These are phyloP conservation scores for Arctocebus calabarensis DNA, from an alignment of 2,797 vertebrate species.

Conservation along the genomic window DNA sequence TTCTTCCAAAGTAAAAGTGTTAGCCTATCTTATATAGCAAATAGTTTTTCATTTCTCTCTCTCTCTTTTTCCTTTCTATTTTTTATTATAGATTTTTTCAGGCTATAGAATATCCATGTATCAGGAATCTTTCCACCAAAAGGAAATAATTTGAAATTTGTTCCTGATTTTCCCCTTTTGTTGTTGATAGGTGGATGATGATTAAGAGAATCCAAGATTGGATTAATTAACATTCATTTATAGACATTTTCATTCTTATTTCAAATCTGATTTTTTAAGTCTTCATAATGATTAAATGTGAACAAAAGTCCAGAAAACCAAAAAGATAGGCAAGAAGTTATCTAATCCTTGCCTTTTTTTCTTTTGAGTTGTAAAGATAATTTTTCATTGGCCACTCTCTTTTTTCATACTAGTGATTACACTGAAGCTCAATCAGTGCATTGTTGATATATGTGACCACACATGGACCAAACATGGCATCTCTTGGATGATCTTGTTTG, in stretches of 20 bases:
- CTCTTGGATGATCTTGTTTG: not conserved
- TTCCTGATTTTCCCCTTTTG: slow-evolving; percentile 54
- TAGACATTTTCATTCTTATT: not conserved
- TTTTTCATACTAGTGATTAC: slow-evolving; percentile 22
- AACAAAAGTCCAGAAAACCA: slow-evolving; percentile 62
- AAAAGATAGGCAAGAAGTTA: not conserved
- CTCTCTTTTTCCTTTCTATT: not conserved
- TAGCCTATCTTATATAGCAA: not conserved
- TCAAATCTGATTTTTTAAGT: slow-evolving; percentile 65
- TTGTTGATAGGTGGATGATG: not conserved
- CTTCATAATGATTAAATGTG: slow-evolving; percentile 54
- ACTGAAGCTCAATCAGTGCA: slow-evolving; percentile 27
- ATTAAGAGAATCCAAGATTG: slow-evolving; percentile 36
- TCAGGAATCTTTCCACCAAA: not conserved
- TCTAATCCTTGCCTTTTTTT: slow-evolving; percentile 28
- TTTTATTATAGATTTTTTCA: not conserved
- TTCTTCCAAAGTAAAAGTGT: slow-evolving; percentile 14
- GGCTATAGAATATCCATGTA: not conserved
- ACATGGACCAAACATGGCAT: not conserved
- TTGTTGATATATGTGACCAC: not conserved
- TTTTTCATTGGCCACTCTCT: slow-evolving; percentile 21
- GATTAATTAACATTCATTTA: slow-evolving; percentile 44
- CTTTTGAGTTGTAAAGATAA: slow-evolving; percentile 34
- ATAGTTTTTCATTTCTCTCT: not conserved
- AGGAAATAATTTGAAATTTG: slow-evolving; percentile 41